Conservation (phyloP, 2,888 invertebrate genomes). For the Hyalella azteca region DNA sequence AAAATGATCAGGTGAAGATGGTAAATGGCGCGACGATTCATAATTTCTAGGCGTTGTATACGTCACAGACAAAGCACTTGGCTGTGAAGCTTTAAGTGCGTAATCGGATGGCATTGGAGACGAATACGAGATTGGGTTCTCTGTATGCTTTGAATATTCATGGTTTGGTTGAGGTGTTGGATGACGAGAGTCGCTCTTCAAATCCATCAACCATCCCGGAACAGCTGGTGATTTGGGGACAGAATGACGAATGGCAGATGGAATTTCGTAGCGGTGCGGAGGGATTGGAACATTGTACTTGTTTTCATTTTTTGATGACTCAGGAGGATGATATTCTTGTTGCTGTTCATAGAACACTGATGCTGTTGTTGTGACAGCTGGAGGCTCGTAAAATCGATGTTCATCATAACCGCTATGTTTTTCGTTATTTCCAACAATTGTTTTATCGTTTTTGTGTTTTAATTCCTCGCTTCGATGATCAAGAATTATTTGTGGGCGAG, state of each 20-base stretch:
- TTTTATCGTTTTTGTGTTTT: too few species aligned
- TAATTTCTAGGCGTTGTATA: not conserved
- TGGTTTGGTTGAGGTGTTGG: conserved; percentile 29
- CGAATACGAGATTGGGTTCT: not conserved
- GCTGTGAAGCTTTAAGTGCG: conserved; percentile 9
- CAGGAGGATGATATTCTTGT: not conserved
- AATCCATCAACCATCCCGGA: conserved; percentile 1
- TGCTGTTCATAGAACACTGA: not conserved
- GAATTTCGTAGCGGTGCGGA: not conserved
- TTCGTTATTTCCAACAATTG: too few species aligned
- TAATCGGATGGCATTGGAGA: conserved; percentile 38
- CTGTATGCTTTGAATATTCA: conserved; percentile 31
- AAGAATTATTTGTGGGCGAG: not conserved
- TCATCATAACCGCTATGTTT: not conserved
- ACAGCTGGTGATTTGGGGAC: not conserved
- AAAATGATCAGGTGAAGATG: conserved; percentile 18
- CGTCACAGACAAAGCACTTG: not conserved
- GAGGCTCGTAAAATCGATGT: not conserved
- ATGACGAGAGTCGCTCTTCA: not conserved
- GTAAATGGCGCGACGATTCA: too few species aligned
- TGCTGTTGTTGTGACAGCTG: not conserved
- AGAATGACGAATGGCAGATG: not conserved
- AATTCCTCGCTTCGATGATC: not conserved
- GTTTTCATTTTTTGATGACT: not conserved
- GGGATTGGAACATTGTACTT: not conserved